Evolutionary conservation across 2,113 vertebrate genomes (phyloP).

Genomic region (Daphoenositta chrysoptera): DNA sequence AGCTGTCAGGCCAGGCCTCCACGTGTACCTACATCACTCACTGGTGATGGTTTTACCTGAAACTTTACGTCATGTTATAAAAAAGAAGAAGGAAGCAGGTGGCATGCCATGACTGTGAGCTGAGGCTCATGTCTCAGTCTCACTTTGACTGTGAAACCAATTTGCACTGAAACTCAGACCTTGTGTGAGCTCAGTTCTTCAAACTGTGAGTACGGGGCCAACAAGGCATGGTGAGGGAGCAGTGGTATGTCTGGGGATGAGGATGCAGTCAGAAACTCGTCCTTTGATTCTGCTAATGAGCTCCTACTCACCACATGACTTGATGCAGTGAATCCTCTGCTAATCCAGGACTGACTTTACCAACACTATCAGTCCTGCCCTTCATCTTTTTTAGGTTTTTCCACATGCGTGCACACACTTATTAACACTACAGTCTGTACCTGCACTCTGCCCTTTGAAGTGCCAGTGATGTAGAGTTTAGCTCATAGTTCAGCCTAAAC

Average conservation of each 20-base stretch:
- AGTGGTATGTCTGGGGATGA: neutral
- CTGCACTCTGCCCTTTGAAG: neutral
- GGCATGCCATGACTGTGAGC: neutral
- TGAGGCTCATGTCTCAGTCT: neutral
- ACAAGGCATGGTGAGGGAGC: neutral
- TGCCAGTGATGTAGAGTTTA: neutral
- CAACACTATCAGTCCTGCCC: neutral
- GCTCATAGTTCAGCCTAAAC: neutral
- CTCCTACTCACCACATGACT: neutral
- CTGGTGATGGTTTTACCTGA: neutral
- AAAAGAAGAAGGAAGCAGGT: neutral
- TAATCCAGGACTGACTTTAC: neutral
- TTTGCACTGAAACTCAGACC: neutral
- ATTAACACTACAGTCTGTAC: neutral
- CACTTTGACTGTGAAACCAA: neutral
- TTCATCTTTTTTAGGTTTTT: neutral
- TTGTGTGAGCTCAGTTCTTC: neutral
- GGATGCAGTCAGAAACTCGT: neutral
- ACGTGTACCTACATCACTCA: neutral
- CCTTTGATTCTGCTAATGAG: neutral
- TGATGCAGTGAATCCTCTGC: neutral
- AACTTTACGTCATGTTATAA: neutral
- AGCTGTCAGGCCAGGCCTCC: neutral
- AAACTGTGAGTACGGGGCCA: neutral
- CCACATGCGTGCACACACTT: neutral